phyloP scores from a whole-genome alignment of 2,113 vertebrate species.

The Oenanthe oenanthe region DNA sequence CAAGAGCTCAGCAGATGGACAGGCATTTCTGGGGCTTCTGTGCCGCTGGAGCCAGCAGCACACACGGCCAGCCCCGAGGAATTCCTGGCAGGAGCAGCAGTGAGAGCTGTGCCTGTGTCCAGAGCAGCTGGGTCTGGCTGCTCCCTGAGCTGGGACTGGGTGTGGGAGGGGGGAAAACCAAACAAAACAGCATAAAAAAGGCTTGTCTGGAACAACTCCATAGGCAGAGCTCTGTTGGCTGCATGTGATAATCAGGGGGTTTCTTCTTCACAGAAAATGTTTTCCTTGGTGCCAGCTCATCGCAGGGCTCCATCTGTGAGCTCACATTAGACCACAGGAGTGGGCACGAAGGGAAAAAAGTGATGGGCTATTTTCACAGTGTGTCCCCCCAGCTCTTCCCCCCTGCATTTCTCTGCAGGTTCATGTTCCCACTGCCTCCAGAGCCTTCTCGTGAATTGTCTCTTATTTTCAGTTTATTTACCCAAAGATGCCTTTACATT shows the following conservation, averaged over 20 bases:
- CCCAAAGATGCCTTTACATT: neutral
- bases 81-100: slow-evolving; percentile 27
- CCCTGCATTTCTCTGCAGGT: neutral
- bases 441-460: neutral
- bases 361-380: neutral
- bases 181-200: too few species aligned
- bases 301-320: neutral
- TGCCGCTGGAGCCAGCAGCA: neutral
- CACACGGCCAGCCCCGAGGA: neutral
- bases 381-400: neutral
- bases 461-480: slow-evolving; percentile 36
- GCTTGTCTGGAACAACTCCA: neutral
- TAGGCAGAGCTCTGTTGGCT: neutral
- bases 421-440: neutral
- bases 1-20: neutral
- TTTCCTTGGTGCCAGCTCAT: neutral
- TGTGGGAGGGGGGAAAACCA: neutral
- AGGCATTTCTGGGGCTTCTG: neutral
- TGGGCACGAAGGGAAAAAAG: neutral
- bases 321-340: neutral
- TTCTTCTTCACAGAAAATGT: neutral
- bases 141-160: neutral
- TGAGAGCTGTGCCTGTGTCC: neutral
- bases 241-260: neutral
- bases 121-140: slow-evolving; percentile 12